Conservation (phyloP, 2,797 vertebrate species). For the Sebastes taczanowskii region DNA sequence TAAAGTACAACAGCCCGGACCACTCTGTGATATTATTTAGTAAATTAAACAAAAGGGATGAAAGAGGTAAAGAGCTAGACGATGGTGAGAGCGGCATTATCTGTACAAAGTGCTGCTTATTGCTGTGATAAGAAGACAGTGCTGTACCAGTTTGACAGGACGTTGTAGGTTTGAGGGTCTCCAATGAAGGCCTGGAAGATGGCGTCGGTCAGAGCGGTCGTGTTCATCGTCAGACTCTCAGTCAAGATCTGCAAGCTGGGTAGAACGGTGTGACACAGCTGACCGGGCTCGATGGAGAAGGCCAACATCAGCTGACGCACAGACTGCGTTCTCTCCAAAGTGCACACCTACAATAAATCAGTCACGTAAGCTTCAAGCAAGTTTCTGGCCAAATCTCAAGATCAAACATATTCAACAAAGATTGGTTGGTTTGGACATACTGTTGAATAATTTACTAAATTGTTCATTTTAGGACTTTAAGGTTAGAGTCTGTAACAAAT, state of each 20-base stretch:
- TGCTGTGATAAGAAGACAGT: background rate
- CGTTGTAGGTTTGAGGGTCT: conserved; percentile 71
- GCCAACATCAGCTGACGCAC: conserved; percentile 41
- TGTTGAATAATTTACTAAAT: background rate
- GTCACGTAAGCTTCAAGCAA: background rate
- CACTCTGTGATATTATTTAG: background rate
- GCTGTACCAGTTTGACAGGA: conserved; percentile 73
- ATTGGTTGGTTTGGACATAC: background rate
- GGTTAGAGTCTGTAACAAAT: background rate
- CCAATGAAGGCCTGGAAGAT: conserved; percentile 74
- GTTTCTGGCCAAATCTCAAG: background rate
- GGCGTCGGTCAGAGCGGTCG: conserved; percentile 45
- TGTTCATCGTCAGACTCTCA: conserved; percentile 45
- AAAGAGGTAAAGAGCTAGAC: background rate
- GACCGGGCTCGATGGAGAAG: conserved; percentile 62
- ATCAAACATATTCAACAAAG: background rate
- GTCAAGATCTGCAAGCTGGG: conserved; percentile 64
- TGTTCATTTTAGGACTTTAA: background rate
- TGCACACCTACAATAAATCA: conserved; percentile 73
- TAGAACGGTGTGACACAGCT: conserved; percentile 69
- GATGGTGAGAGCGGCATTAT: background rate
- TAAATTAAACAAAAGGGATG: background rate
- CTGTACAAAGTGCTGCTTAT: background rate
- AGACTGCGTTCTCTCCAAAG: conserved; percentile 60
- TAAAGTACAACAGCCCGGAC: background rate